These are phyloP conservation scores for Elmis aenea DNA, from an alignment of 2,888 invertebrate genomes.

Conservation along the genomic window DNA sequence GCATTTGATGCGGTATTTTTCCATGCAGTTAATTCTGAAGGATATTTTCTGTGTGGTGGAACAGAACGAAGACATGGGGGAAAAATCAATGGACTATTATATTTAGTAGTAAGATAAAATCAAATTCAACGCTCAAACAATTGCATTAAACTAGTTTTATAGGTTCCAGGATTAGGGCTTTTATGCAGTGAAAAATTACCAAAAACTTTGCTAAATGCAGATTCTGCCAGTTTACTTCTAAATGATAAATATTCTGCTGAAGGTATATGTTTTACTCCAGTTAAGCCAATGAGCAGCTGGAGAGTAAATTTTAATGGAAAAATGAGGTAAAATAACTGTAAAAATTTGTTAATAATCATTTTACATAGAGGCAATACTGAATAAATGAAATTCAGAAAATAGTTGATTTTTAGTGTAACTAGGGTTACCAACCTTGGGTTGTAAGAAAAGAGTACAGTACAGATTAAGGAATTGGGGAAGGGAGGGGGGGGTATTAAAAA, in stretches of 20 bases:
- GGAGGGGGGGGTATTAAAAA: too few relatives aligned
- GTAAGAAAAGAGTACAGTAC: too few relatives aligned
- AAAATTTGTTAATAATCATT: not conserved
- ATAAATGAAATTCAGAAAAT: too few relatives aligned
- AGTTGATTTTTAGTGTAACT: too few relatives aligned
- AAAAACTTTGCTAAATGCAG: constrained; percentile 59
- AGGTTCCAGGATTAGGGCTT: constrained; percentile 66
- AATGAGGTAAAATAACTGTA: constrained; percentile 51
- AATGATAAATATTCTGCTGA: constrained; percentile 61
- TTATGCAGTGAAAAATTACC: constrained; percentile 65
- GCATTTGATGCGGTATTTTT: constrained; percentile 78
- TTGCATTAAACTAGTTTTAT: constrained; percentile 15
- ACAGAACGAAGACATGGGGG: constrained; percentile 62
- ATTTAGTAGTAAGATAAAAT: constrained; percentile 53
- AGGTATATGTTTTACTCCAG: constrained; percentile 61
- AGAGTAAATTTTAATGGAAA: constrained; percentile 62
- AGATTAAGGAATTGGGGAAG: too few relatives aligned
- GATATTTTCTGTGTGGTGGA: constrained; percentile 62
- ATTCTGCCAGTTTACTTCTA: constrained; percentile 33
- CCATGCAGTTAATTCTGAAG: constrained; percentile 59
- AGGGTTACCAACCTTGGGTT: too few relatives aligned
- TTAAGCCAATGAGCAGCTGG: constrained; percentile 73
- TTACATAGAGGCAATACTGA: too few relatives aligned
- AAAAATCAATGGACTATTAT: constrained; percentile 63
- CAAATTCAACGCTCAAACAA: constrained; percentile 4